Conservation (phyloP, 2,888 invertebrate genomes). For the Saturnia japonica region DNA sequence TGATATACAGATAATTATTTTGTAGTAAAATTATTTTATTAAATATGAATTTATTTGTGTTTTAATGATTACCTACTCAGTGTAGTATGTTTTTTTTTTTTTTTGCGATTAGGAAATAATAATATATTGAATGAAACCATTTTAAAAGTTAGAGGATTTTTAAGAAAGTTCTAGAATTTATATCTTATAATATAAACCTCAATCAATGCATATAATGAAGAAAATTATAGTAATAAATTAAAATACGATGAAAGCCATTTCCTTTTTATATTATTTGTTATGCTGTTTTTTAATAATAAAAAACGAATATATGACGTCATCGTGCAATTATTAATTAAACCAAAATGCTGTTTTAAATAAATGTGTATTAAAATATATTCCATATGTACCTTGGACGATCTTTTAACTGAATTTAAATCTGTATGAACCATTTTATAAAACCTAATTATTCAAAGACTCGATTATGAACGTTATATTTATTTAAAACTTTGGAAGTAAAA, state of each 20-base stretch:
- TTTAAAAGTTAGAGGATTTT: background rate
- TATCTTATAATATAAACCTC: background rate
- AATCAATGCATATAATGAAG: background rate
- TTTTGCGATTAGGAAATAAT: background rate
- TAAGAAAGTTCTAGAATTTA: background rate
- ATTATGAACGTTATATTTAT: background rate
- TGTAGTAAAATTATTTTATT: background rate
- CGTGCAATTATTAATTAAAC: background rate
- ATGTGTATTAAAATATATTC: background rate
- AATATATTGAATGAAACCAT: conserved; percentile 4
- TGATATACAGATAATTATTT: background rate
- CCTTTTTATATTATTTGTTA: background rate
- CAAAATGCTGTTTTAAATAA: background rate
- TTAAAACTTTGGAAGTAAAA: background rate
- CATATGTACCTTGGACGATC: background rate
- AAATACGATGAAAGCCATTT: background rate
- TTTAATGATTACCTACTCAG: background rate
- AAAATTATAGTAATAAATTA: background rate
- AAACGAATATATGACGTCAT: background rate
- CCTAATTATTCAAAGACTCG: background rate
- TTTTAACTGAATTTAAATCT: background rate
- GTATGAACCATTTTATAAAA: background rate
- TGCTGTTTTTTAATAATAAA: background rate
- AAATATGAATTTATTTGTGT: conserved; percentile 6
- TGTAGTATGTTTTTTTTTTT: background rate